Evolutionary conservation across 1,140 invertebrate species (phyloP).

Genomic region (Tetragonula clypearis): DNA sequence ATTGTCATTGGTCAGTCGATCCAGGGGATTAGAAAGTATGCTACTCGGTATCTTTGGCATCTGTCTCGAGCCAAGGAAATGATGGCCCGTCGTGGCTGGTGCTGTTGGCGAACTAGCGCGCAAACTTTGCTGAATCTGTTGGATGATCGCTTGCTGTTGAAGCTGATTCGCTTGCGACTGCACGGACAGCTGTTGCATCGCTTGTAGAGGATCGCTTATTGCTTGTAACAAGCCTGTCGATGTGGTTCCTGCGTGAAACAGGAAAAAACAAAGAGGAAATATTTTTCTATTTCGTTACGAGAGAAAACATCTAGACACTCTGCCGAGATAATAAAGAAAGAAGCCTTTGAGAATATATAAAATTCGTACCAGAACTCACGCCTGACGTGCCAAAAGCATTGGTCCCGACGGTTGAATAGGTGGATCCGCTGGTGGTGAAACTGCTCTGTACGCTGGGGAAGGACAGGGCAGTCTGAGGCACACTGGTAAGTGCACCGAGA

Average conservation of each 20-base stretch:
- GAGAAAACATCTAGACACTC: too few relatives aligned
- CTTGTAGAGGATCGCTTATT: slow-evolving; percentile 78
- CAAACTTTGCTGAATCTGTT: slow-evolving; percentile 80
- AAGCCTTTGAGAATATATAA: not conserved
- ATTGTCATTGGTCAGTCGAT: slow-evolving; percentile 76
- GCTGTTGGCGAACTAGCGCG: slow-evolving; percentile 78
- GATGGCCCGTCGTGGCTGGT: slow-evolving; percentile 71
- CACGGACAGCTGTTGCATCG: slow-evolving; percentile 80
- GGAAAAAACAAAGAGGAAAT: accelerated
- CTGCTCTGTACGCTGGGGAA: slow-evolving; percentile 75
- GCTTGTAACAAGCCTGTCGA: slow-evolving; percentile 77
- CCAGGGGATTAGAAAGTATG: slow-evolving; percentile 78
- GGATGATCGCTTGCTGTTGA: slow-evolving; percentile 80
- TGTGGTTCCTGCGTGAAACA: slow-evolving; percentile 66
- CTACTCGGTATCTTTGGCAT: slow-evolving; percentile 83
- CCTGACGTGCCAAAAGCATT: slow-evolving; percentile 78
- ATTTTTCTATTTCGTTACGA: not conserved
- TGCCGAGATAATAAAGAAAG: not conserved
- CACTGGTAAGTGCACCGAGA: slow-evolving; percentile 73
- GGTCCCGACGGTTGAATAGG: slow-evolving; percentile 79
- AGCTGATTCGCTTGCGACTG: slow-evolving; percentile 80
- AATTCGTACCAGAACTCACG: slow-evolving; percentile 72
- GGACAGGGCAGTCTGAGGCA: slow-evolving; percentile 76
- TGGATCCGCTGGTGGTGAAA: slow-evolving; percentile 74
- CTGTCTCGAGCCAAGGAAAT: slow-evolving; percentile 77